Percentiles rank a stretch among this genome's conserved stretches.
Conservation (phyloP, 2,888 invertebrate genomes). For the Microctonus hyperodae region DNA sequence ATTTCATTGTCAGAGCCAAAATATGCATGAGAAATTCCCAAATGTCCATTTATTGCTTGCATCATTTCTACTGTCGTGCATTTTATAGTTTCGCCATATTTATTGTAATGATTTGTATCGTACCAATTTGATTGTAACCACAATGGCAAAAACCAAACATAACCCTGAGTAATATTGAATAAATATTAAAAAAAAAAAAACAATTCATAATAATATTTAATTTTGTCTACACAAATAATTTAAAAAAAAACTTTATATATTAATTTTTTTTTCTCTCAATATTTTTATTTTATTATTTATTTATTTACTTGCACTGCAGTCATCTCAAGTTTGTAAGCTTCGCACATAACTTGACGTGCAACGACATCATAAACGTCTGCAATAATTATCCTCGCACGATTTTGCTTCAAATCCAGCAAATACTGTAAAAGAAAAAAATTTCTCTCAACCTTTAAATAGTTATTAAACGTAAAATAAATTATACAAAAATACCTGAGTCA, state of each 20-base stretch:
- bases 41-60: slow-evolving; percentile 75
- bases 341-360: slow-evolving; percentile 81
- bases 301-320: slow-evolving; percentile 65
- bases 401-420: slow-evolving; percentile 71
- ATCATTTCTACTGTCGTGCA: slow-evolving; percentile 73
- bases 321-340: slow-evolving; percentile 76
- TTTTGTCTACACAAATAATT: too few relatives aligned
- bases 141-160: slow-evolving; percentile 86
- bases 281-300: too few relatives aligned
- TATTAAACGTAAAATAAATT: neutral
- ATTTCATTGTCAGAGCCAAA: slow-evolving; percentile 69
- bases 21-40: slow-evolving; percentile 74
- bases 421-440: slow-evolving; percentile 62
- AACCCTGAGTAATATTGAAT: too few relatives aligned
- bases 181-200: slow-evolving; percentile 38
- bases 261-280: too few relatives aligned
- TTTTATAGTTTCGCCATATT: slow-evolving; percentile 63
- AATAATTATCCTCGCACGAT: slow-evolving; percentile 78
- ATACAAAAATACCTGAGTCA: slow-evolving; percentile 67
- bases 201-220: neutral
- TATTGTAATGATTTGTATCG: slow-evolving; percentile 67
- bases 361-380: slow-evolving; percentile 79
- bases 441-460: slow-evolving; percentile 7
- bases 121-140: slow-evolving; percentile 74
- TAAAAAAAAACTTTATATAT: too few relatives aligned